A percentile compares a stretch with the other conserved stretches of the same genome.
phyloP scores from a whole-genome alignment of 2,797 vertebrate species.

The Lophotriccus pileatus region DNA sequence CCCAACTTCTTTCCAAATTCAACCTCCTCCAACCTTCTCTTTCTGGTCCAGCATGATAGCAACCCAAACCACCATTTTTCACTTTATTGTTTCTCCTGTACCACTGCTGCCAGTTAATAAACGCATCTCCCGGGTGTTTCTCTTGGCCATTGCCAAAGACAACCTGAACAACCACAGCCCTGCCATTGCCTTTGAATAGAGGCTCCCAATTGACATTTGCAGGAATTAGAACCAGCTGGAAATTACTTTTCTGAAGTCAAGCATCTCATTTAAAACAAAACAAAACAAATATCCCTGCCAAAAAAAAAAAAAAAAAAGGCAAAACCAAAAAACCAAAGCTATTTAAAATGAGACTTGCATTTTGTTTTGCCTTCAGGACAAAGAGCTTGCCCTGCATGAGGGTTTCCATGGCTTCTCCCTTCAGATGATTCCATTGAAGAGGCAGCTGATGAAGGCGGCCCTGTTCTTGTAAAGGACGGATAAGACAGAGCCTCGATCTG shows the following conservation, averaged over 20 bases:
- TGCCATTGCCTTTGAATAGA: neutral
- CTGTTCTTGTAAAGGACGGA: neutral
- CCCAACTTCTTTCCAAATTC: neutral
- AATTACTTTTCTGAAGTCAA: neutral
- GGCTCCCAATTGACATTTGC: fast-evolving
- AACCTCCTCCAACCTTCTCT: neutral
- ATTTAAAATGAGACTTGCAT: neutral
- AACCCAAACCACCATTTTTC: neutral
- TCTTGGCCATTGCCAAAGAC: neutral
- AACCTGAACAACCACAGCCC: neutral
- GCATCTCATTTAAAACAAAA: neutral
- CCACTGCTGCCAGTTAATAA: neutral
- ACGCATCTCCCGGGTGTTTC: neutral
- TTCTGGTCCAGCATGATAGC: neutral
- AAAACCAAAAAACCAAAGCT: neutral
- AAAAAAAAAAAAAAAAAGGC: neutral
- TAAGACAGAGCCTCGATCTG: neutral
- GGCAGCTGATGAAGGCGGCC: neutral
- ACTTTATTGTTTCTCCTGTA: neutral
- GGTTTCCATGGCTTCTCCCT: neutral
- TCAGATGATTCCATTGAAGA: neutral
- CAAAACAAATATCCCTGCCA: neutral
- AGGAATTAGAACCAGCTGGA: neutral
- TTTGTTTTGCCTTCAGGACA: neutral
- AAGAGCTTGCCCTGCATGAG: neutral